Percentiles rank a stretch among this genome's conserved stretches.
Conservation (phyloP, 2,888 invertebrate genomes). For the Mycogona germanica region DNA sequence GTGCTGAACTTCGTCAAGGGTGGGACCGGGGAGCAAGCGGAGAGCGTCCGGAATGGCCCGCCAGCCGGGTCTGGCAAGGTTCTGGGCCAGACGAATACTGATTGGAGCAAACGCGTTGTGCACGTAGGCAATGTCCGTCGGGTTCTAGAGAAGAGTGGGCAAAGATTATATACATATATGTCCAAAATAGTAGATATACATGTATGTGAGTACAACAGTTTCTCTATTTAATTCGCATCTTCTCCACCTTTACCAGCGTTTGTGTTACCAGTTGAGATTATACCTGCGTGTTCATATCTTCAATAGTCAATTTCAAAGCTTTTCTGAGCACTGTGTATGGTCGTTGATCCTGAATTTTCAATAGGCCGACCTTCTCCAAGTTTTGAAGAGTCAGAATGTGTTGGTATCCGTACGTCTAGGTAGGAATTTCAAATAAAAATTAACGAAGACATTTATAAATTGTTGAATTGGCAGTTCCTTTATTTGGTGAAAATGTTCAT, state of each 20-base stretch:
- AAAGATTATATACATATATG: no score
- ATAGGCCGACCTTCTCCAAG: constrained; percentile 71
- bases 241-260: background rate
- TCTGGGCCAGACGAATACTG: constrained; percentile 54
- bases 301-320: constrained; percentile 69
- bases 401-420: constrained; percentile 71
- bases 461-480: background rate
- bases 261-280: background rate
- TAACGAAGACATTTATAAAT: background rate
- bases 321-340: constrained; percentile 37
- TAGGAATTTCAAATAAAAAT: constrained; percentile 4
- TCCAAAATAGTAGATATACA: no score
- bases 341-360: constrained; percentile 52
- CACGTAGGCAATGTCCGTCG: constrained; percentile 79
- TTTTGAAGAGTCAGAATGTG: constrained; percentile 69
- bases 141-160: constrained; percentile 43
- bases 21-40: constrained; percentile 65
- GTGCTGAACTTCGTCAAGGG: constrained; percentile 40
- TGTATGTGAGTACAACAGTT: background rate
- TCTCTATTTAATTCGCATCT: background rate
- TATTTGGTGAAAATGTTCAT: background rate
- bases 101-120: constrained; percentile 88
- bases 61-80: constrained; percentile 39
- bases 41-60: constrained; percentile 67
- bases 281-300: constrained; percentile 66